Conservation (phyloP, 1,140 invertebrate genomes). For the Hydropsyche tenuis region DNA sequence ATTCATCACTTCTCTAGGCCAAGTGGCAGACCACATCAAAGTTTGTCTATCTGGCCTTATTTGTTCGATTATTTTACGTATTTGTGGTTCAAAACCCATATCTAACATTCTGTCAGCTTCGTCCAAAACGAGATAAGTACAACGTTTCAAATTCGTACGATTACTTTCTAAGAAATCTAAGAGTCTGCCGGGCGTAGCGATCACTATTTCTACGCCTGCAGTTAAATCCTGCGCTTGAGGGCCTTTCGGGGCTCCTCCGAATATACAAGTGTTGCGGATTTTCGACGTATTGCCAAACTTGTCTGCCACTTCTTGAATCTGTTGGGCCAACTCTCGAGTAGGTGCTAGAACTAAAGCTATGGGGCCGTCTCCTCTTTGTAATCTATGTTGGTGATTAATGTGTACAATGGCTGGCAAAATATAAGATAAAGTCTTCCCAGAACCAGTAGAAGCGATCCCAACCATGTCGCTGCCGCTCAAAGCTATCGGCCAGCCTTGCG, state of each 20-base stretch:
- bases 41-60: constrained; percentile 79
- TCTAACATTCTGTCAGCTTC: constrained; percentile 98
- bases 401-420: constrained; percentile 89
- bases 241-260: constrained; percentile 93
- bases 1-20: constrained; percentile 89
- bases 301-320: constrained; percentile 94
- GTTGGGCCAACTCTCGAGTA: constrained; percentile 94
- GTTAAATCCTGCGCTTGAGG: constrained; percentile 84
- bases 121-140: constrained; percentile 95
- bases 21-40: constrained; percentile 93
- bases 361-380: constrained; percentile 86
- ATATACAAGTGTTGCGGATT: constrained; percentile 91
- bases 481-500: constrained; percentile 93
- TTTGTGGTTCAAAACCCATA: constrained; percentile 99
- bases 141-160: constrained; percentile 88
- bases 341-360: constrained; percentile 92
- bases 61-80: constrained; percentile 95
- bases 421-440: constrained; percentile 89
- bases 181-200: constrained; percentile 93
- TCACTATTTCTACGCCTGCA: constrained; percentile 86
- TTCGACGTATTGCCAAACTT: constrained; percentile 88
- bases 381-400: constrained; percentile 87
- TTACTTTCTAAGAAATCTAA: constrained; percentile 95
- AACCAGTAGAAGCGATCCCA: constrained; percentile 95
- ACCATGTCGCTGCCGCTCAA: constrained; percentile 91